Evolutionary conservation across 2,113 vertebrate genomes (phyloP), one percentile per base, ranked within the genome.

Genomic region (Orycteropus afer): DNA sequence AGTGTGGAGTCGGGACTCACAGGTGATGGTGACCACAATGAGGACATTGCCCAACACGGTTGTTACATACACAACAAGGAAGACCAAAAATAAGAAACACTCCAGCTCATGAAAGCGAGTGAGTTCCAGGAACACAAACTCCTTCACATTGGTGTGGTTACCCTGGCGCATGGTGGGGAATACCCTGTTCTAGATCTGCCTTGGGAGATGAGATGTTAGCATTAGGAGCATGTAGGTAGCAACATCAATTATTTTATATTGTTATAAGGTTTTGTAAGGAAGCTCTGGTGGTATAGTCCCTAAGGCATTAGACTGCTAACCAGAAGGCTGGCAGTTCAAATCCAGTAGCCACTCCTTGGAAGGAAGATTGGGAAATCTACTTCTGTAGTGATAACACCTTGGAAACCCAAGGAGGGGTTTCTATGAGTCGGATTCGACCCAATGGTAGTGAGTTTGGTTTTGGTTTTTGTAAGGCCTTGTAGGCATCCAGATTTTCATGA

Each of bases 121-220:
- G 53, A 98, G 79, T n/a, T 95, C 95, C 74, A 92, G 53, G 71
- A 98, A 96, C 71, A 97, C 32, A 47, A 97, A 98, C 40, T 98
- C 97, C 63, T 85, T 96, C 53, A 97, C 91, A 1, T 2, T 40
- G 42, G 91, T 97, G 67, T 94, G 40, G 87, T 97, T 98, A 74
- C 7, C 59, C 18, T 55, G 47, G 37, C 55, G 45, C 96, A 96
- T 96, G 65, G 32, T 10, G 40, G 32, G 59, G 29, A 49, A 2
- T 17, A 25, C 11, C 9, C 1, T 89, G 80, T 74, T 49, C 77
- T 10, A 57, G 63, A 4, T 84, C 37, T 42, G n/a, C 20, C n/a
- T 79, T 45, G 49, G 37, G 59, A 49, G 49, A 61, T 89, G 79
- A 71, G 12, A 59, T 0, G 0, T 61, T 57, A 49, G 18, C 15